phyloP scores from a whole-genome alignment of 2,888 invertebrate species.

The Epiblema foenella region DNA sequence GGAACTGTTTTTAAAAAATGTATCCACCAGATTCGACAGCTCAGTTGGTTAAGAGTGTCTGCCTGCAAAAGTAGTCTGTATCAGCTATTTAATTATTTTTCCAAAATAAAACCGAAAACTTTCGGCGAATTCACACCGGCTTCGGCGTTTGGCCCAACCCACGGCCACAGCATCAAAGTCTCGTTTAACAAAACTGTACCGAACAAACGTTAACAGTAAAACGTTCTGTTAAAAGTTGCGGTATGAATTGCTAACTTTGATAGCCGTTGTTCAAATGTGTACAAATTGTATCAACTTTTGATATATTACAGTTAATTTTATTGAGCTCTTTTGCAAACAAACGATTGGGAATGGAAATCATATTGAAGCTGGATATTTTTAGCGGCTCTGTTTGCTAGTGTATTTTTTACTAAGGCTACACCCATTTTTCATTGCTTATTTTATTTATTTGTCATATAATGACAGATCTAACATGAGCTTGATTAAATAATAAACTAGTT shows the following conservation, averaged over 20 bases:
- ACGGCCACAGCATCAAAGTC: conserved; percentile 38
- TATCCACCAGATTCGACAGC: no score
- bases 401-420: background rate
- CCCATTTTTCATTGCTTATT: no score
- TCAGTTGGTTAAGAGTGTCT: no score
- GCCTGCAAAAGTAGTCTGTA: no score
- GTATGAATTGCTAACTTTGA: conserved; percentile 41
- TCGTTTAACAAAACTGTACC: conserved; percentile 43
- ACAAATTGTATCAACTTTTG: conserved; percentile 35
- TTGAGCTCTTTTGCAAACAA: conserved; percentile 4
- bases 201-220: conserved; percentile 42
- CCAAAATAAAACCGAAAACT: background rate
- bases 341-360: background rate
- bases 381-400: background rate
- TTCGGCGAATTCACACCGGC: conserved; percentile 16
- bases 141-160: background rate
- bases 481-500: no score
- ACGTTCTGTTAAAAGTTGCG: conserved; percentile 35
- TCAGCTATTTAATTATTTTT: no score
- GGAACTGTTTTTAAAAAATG: no score
- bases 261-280: conserved; percentile 20
- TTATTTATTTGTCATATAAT: no score
- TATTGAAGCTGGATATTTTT: background rate
- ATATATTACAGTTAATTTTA: conserved; percentile 32
- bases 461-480: no score